Evolutionary conservation across 2,888 invertebrate species (phyloP).

Genomic region (Sclerodermus sp.): DNA sequence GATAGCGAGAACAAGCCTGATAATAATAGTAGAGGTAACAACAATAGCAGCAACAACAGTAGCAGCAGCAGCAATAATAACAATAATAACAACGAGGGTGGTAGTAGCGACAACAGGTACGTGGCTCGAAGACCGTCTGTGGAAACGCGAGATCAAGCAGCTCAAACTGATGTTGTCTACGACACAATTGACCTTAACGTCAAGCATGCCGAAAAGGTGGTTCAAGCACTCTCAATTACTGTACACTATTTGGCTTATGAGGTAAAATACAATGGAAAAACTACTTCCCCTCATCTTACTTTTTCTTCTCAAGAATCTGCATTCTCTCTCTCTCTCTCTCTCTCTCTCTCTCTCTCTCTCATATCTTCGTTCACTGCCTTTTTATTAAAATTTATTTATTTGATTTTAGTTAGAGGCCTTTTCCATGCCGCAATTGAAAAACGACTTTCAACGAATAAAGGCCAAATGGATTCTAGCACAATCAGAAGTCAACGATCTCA

Average conservation of each 20-base stretch:
- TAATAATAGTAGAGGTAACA: too few relatives aligned
- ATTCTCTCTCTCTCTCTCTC: too few relatives aligned
- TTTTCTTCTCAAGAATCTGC: too few relatives aligned
- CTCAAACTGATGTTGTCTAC: slow-evolving; percentile 38
- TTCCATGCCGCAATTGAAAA: slow-evolving; percentile 61
- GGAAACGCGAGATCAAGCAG: slow-evolving; percentile 60
- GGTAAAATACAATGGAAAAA: slow-evolving; percentile 46
- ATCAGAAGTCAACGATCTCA: slow-evolving; percentile 58
- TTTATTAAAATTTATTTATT: too few relatives aligned
- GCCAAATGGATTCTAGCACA: slow-evolving; percentile 57
- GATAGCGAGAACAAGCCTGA: too few relatives aligned
- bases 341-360: too few relatives aligned
- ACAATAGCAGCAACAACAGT: too few relatives aligned
- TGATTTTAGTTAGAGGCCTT: slow-evolving; percentile 64
- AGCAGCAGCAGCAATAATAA: too few relatives aligned
- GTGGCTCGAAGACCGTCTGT: slow-evolving; percentile 20
- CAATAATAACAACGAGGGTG: slow-evolving; percentile 43
- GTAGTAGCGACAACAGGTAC: slow-evolving; percentile 14
- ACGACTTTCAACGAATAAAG: slow-evolving; percentile 60
- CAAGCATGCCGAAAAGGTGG: slow-evolving; percentile 65
- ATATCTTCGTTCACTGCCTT: too few relatives aligned
- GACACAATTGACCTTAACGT: slow-evolving; percentile 43
- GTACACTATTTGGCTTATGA: slow-evolving; percentile 78
- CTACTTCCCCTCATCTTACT: background rate
- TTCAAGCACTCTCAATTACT: slow-evolving; percentile 82